Evolutionary conservation across 2,797 vertebrate genomes (phyloP), one percentile per base, ranked within the genome.

Genomic region (Avahi laniger): DNA sequence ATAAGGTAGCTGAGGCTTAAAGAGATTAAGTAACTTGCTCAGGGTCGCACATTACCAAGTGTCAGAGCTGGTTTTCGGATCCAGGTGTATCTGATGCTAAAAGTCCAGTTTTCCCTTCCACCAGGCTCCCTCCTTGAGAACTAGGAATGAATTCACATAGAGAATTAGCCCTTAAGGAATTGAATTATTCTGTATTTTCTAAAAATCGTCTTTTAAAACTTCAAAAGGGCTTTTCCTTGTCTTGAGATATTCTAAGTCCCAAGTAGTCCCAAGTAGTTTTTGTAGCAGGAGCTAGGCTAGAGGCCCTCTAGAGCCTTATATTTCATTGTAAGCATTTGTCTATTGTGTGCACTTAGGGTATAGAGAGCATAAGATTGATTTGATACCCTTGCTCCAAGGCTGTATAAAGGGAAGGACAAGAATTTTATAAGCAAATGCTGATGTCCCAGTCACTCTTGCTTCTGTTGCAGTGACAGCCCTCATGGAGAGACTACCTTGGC

Each of bases 401-500:
- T 78, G 4, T 14, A 11, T 30, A 14, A 80, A 81, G 22, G 83
- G 92, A 38, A 63, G 70, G 57, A n/a, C 2, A 5, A n/a, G 59
- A 75, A 12, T 33, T 63, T 50, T 67, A 43, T 26, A 35, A 91
- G 43, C 52, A n/a, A 14, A 73, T 3, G 2, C 52, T 95, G 72
- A 97, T 28, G 5, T 41, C 72, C 70, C 0, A 0, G 26, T 73
- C 2, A 78, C 80, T 96, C 22, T 93, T 61, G 80, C 50, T 95
- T 98, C 26, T 97, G 24, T 97, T 97, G n/a, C 93, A 99, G 99
- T 95, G 99, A 99, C 98, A 99, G 99, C 92, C 99, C 99, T 82
- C 99, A 99, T 1, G 99, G 99, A 95, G 99, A 99, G 98, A 99
- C 99, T 95, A 99, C 99, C 94, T 99, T 99, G 1, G 98, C 99